Conservation (phyloP, 2,888 invertebrate genomes). For the Yponomeuta cagnagella region DNA sequence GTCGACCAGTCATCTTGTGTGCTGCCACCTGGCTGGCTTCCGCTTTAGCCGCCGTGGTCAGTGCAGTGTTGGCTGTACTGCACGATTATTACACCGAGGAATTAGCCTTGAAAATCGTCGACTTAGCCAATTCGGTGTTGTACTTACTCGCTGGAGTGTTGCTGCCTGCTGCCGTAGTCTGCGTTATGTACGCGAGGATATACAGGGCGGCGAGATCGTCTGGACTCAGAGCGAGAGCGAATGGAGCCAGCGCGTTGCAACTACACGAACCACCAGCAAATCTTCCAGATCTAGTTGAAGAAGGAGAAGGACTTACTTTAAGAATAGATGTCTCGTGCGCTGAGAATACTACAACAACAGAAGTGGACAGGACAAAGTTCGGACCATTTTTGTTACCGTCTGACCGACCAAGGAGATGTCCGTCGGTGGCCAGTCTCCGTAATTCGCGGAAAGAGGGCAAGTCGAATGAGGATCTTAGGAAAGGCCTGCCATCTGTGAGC, state of each 20-base stretch:
- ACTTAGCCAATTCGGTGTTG: constrained; percentile 53
- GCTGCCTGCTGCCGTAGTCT: constrained; percentile 77
- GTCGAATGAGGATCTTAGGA: constrained; percentile 56
- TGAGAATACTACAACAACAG: constrained; percentile 37
- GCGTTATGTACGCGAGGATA: constrained; percentile 84
- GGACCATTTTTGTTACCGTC: constrained; percentile 66
- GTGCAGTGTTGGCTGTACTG: constrained; percentile 49
- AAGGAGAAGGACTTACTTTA: constrained; percentile 62
- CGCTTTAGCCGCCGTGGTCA: constrained; percentile 49
- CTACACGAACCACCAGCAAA: constrained; percentile 61
- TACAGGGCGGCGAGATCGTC: constrained; percentile 86
- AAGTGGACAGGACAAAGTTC: constrained; percentile 48
- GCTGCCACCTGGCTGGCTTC: constrained; percentile 73
- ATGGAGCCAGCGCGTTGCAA: constrained; percentile 70
- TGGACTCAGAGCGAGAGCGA: constrained; percentile 65
- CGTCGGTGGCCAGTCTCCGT: constrained; percentile 62
- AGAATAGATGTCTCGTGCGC: constrained; percentile 50
- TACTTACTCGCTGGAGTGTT: constrained; percentile 56
- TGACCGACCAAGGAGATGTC: constrained; percentile 60
- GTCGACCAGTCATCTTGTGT: constrained; percentile 62
- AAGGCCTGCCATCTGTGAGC: constrained; percentile 64
- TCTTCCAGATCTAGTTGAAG: constrained; percentile 58
- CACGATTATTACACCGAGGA: constrained; percentile 48
- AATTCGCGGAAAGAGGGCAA: constrained; percentile 59
- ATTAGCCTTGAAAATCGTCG: constrained; percentile 45